phyloP scores from a whole-genome alignment of 1,140 invertebrate species.

The Pteromalus puparum region DNA sequence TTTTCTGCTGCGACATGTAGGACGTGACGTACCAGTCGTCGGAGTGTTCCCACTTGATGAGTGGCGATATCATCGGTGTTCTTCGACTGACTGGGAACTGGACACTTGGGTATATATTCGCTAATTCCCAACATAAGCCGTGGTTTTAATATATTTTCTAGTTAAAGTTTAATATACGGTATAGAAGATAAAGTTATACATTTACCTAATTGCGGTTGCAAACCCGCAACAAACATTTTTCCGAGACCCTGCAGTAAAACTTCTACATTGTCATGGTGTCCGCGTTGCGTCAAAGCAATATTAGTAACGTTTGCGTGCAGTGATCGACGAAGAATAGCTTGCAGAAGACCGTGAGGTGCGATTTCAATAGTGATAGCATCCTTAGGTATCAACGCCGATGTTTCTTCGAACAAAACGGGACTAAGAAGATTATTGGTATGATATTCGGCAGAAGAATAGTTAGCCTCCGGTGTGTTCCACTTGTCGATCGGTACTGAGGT shows the following conservation, averaged over 20 bases:
- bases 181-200: background rate
- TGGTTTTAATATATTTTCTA: background rate
- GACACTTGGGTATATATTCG: conserved; percentile 76
- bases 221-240: conserved; percentile 80
- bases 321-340: conserved; percentile 80
- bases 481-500: conserved; percentile 86
- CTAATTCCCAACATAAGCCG: background rate
- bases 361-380: conserved; percentile 90
- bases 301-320: conserved; percentile 76
- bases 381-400: conserved; percentile 83
- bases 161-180: no score
- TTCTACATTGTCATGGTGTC: conserved; percentile 82
- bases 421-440: conserved; percentile 93
- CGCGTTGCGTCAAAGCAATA: conserved; percentile 87
- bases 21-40: conserved; percentile 82
- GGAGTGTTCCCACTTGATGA: conserved; percentile 91
- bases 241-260: conserved; percentile 86
- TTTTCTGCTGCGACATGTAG: conserved; percentile 76
- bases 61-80: conserved; percentile 81
- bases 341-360: conserved; percentile 87
- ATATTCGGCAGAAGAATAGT: conserved; percentile 90
- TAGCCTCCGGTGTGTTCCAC: conserved; percentile 83
- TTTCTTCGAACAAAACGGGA: conserved; percentile 92
- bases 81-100: conserved; percentile 81
- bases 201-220: conserved; percentile 76